Conservation (phyloP, 2,888 invertebrate genomes). For the Branchellion lobata region DNA sequence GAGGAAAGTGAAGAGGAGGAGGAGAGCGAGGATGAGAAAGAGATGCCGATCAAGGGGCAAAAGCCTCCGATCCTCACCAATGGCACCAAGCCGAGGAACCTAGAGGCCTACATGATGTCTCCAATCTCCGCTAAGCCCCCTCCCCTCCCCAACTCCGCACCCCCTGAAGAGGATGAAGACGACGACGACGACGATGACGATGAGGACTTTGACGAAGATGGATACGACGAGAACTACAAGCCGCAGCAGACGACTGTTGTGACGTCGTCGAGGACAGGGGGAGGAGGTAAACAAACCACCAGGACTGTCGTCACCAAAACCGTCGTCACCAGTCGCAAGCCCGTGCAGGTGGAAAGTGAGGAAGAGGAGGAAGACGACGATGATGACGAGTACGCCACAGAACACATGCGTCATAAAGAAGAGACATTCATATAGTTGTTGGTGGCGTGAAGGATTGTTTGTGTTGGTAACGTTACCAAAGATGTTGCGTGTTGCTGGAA, state of each 20-base stretch:
- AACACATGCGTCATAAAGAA: background rate
- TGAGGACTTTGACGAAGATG: conserved; percentile 17
- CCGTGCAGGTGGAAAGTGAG: conserved; percentile 7
- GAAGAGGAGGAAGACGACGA: conserved; percentile 15
- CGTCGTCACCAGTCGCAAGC: conserved; percentile 17
- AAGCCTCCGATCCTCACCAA: background rate
- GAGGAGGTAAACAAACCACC: background rate
- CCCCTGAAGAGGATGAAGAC: conserved; percentile 37
- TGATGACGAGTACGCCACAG: conserved; percentile 1
- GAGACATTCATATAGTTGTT: background rate
- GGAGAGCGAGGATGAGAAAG: background rate
- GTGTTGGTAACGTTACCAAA: no score
- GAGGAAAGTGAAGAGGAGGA: background rate
- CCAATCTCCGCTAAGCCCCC: background rate
- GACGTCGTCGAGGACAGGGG: background rate
- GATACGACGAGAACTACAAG: conserved; percentile 27
- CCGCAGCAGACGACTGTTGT: background rate
- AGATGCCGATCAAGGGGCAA: background rate
- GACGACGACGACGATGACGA: conserved; percentile 28
- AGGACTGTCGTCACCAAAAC: conserved; percentile 36
- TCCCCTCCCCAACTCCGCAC: conserved; percentile 10
- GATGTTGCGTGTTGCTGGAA: no score
- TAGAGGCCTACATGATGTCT: background rate
- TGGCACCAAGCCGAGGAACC: background rate
- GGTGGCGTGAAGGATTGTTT: no score